Evolutionary conservation across 2,888 invertebrate genomes (phyloP), one percentile per base, ranked within the genome.

Genomic region (Calameuta filiformis): DNA sequence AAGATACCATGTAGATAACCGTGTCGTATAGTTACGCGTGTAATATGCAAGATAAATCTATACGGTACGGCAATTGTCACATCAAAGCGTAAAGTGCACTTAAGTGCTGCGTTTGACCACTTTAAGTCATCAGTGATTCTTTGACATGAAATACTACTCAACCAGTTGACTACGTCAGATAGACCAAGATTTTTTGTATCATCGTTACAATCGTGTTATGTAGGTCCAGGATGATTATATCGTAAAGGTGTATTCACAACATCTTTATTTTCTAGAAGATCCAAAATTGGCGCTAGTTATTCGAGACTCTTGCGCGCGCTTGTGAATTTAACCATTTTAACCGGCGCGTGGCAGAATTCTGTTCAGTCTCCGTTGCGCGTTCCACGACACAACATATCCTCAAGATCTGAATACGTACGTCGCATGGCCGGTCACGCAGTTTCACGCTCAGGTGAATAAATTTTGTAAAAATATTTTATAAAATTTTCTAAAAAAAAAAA

Each of bases 331-430:
- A 80, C 83, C 82, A 82, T 82, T 83, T 82, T 80, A 85, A 84
- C 82, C 83, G 83, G 77, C 82, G 84, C 81, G 82, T 81, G 82
- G 80, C 80, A 78, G 82, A 79, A 81, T 83, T 79, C 82, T 81
- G 79, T 85, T 88, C 85, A 88, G 88, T 88, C 79, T 79, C 80
- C 83, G 82, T 80, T 81, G 84, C 84, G 87, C 87, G 83, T 81
- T 85, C 85, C 83, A 83, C 81, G 85, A 80, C 77, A 78, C 76
- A 81, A 76, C 79, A 79, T 76, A 76, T 73, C 73, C 34, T 73
- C 35, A 23, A 23, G 56, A 56, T 56, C 23, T 2, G 56, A 56
- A 56, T 2, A 56, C 56, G 9, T 56, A 56, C 56, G 23, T 56
- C 56, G 56, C 56, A 56, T 56, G 56, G 56, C 56, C 56, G 56